phyloP scores from a whole-genome alignment of 2,888 invertebrate species.

The Euclidia mi region DNA sequence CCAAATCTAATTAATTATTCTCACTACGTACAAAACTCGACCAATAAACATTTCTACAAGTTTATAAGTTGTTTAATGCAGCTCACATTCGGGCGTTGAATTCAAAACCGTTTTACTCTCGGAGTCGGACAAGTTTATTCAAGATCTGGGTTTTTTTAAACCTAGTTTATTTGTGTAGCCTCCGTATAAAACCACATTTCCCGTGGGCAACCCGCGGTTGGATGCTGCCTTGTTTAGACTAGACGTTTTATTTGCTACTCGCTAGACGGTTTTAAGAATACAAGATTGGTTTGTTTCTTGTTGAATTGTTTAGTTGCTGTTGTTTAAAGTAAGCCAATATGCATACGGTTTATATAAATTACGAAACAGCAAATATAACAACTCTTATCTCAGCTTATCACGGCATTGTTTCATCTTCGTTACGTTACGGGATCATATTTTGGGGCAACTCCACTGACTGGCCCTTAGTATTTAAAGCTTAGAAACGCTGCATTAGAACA shows the following conservation, averaged over 20 bases:
- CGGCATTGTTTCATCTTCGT: too few relatives aligned
- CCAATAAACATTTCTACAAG: constrained; percentile 36
- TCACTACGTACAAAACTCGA: constrained; percentile 26
- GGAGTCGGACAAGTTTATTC: constrained; percentile 51
- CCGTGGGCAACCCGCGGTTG: constrained; percentile 56
- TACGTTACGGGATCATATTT: too few relatives aligned
- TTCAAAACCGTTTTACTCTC: constrained; percentile 51
- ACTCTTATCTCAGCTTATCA: too few relatives aligned
- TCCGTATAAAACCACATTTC: constrained; percentile 71
- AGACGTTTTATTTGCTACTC: neutral
- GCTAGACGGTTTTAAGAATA: neutral
- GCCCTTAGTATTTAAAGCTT: too few relatives aligned
- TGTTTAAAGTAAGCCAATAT: too few relatives aligned
- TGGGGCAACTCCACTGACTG: too few relatives aligned
- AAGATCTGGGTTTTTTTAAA: constrained; percentile 65
- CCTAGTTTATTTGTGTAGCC: constrained; percentile 72
- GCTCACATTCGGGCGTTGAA: constrained; percentile 33
- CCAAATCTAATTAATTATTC: constrained; percentile 31
- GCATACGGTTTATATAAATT: too few relatives aligned
- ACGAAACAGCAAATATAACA: too few relatives aligned
- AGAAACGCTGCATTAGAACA: too few relatives aligned
- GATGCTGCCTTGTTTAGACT: constrained; percentile 44
- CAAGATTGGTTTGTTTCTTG: neutral
- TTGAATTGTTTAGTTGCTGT: neutral
- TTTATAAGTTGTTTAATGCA: constrained; percentile 33